Evolutionary conservation across 2,113 vertebrate genomes (phyloP).

Genomic region (Tupaia tana): DNA sequence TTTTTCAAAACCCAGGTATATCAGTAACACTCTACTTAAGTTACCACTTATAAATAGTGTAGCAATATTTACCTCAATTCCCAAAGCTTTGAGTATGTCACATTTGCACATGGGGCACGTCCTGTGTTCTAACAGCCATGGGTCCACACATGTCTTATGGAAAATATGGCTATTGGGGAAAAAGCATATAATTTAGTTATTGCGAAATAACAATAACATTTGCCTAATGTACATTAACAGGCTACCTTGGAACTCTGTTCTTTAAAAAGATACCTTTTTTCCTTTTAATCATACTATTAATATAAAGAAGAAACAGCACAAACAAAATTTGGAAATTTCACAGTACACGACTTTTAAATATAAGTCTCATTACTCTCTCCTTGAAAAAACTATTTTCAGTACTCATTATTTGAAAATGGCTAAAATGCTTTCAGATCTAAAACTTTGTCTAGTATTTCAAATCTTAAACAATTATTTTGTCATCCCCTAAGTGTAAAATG

Average conservation of each 20-base stretch:
- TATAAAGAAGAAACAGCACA: neutral
- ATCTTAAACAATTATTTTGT: constrained; percentile 45
- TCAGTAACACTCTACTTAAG: constrained; percentile 40
- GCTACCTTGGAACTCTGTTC: constrained; percentile 6
- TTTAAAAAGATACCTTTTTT: neutral
- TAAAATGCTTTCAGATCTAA: constrained; percentile 42
- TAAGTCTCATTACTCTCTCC: neutral
- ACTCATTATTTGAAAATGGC: constrained; percentile 42
- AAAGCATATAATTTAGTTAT: constrained; percentile 56
- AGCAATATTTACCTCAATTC: constrained; percentile 88
- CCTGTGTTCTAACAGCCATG: constrained; percentile 94
- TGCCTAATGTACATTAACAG: neutral
- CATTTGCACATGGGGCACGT: constrained; percentile 97
- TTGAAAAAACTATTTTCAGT: constrained; percentile 52
- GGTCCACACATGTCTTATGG: constrained; percentile 94
- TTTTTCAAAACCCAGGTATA: constrained; percentile 28
- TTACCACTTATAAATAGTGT: constrained; percentile 38
- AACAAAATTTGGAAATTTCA: constrained; percentile 51
- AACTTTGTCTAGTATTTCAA: constrained; percentile 46
- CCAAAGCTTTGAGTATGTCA: constrained; percentile 94
- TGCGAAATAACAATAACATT: constrained; percentile 32
- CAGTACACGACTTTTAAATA: constrained; percentile 25
- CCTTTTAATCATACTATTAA: constrained; percentile 45
- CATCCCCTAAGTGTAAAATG: constrained; percentile 44
- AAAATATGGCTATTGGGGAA: constrained; percentile 89